Evolutionary conservation across 2,888 invertebrate species (phyloP), one percentile per base, ranked within the genome.

Genomic region (Danaus chrysippus): DNA sequence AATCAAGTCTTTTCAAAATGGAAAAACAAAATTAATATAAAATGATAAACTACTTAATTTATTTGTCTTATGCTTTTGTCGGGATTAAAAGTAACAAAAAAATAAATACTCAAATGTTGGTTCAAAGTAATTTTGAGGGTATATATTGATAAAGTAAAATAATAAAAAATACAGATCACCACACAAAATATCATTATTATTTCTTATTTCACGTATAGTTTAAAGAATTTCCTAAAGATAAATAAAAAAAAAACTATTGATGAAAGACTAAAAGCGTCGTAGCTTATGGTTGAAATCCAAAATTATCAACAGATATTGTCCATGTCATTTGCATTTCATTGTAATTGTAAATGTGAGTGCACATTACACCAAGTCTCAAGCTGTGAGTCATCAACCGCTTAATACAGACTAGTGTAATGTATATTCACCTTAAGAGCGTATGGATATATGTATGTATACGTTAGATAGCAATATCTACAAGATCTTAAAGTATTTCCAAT

Each of bases 281-380:
- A 60, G 63, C 54, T 57, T 61, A 63, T 62, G 23, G 59, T 61
- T 64, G 64, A 63, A 66, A 64, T 64, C 59, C 61, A 63, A 63
- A 62, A 64, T 63, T 58, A 59, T 66, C 65, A 65, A 66, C 65
- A 81, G 75, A 87, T 87, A 89, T 89, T 87, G 87, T 89, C 88
- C 79, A 86, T 76, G 87, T 88, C 87, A 87, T 81, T 77, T 81
- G 86, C 86, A 86, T 83, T 81, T 74, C 72, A 75, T 73, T 77
- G 77, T 71, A 68, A 63, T 73, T 49, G 49, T 49, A 17, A 49
- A 49, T 17, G 79, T 83, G 80, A 81, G 84, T 85, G 84, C 83
- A 82, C 81, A 82, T 75, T 70, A 49, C 17, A 15, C 46, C 2
- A 49, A 49, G 9, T 46, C 46, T 10, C 49, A 17, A 49, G 15